Conservation (phyloP, 2,113 vertebrate genomes). For the Archocentrus centrarchus region DNA sequence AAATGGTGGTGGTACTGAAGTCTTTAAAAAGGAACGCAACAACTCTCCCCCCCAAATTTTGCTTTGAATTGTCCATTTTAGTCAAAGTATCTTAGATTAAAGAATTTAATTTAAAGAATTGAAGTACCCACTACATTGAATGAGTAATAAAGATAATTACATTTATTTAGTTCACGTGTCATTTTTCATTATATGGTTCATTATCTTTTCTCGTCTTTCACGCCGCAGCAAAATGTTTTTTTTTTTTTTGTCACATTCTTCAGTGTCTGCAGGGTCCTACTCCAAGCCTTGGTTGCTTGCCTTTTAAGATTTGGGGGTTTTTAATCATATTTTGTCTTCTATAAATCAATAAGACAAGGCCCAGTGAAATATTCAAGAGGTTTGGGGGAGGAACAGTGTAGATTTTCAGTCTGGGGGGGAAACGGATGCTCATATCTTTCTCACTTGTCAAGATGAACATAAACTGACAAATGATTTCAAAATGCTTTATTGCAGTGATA, state of each 20-base stretch:
- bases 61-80: conserved; percentile 1
- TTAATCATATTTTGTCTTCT: not conserved
- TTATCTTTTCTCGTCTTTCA: not conserved
- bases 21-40: not conserved
- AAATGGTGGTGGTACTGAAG: not conserved
- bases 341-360: conserved; percentile 4
- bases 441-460: not conserved
- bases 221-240: rapidly evolving
- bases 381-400: not conserved
- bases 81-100: not conserved
- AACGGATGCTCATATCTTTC: not conserved
- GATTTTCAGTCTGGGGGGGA: not conserved
- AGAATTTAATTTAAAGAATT: not conserved
- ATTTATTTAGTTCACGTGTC: not conserved
- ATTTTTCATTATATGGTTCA: not conserved
- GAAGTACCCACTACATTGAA: not conserved
- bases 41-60: rapidly evolving
- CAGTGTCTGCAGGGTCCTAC: not conserved
- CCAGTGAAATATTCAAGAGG: not conserved
- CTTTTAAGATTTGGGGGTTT: not conserved
- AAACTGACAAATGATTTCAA: not conserved
- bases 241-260: rapidly evolving
- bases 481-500: not conserved
- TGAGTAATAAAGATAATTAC: not conserved
- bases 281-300: not conserved